Evolutionary conservation across 2,888 invertebrate genomes (phyloP).

Genomic region (Papilio demoleus): DNA sequence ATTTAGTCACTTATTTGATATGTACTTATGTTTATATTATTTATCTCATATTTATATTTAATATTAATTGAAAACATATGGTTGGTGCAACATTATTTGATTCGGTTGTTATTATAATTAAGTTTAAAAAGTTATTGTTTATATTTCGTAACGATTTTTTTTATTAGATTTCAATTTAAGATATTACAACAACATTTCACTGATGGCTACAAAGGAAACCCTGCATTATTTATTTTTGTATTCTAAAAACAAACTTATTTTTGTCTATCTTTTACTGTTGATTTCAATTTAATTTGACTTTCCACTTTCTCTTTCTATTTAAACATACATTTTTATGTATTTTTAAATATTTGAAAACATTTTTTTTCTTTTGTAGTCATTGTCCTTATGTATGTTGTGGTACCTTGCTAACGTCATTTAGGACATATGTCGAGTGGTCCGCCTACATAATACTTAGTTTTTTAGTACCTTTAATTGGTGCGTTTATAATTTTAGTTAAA

Average conservation of each 20-base stretch:
- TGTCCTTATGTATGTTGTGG: background rate
- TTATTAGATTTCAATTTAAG: background rate
- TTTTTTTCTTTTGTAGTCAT: background rate
- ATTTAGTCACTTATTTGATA: background rate
- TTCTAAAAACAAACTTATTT: no score
- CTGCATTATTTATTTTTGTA: background rate
- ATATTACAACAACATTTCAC: background rate
- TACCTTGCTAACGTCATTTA: slow-evolving; percentile 48
- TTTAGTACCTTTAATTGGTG: slow-evolving; percentile 3
- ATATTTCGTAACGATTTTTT: background rate
- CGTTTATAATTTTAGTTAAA: slow-evolving; percentile 3
- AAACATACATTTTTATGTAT: background rate
- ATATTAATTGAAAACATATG: background rate
- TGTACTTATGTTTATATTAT: background rate
- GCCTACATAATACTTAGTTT: slow-evolving; percentile 71
- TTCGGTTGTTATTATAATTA: background rate
- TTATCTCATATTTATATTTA: background rate
- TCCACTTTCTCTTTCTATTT: no score
- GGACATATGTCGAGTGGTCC: slow-evolving; percentile 76
- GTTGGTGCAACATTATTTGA: background rate
- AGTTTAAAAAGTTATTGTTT: background rate
- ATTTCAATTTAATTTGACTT: no score
- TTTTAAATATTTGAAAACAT: background rate
- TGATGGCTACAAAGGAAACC: background rate
- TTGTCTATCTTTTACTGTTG: no score